Evolutionary conservation across 1,140 invertebrate genomes (phyloP).

Genomic region (Penaeus indicus): DNA sequence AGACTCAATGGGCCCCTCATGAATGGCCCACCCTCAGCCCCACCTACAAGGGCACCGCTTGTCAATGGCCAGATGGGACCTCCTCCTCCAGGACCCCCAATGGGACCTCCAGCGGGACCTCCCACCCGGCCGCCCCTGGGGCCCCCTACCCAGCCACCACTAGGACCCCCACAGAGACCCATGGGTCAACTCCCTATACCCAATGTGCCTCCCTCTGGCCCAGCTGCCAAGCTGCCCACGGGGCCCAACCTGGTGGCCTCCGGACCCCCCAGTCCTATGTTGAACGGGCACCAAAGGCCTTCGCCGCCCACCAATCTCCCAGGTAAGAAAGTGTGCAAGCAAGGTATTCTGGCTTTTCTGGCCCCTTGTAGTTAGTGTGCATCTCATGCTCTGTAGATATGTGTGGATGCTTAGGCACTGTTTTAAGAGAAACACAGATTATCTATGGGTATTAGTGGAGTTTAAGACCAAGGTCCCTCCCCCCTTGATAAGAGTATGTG

Average conservation of each 20-base stretch:
- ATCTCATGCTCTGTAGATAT: too few relatives aligned
- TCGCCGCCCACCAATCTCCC: slow-evolving; percentile 23
- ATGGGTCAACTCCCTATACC: background rate
- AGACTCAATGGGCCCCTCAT: slow-evolving; percentile 40
- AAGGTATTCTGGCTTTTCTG: background rate
- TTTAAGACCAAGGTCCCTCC: too few relatives aligned
- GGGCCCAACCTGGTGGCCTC: background rate
- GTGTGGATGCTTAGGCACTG: too few relatives aligned
- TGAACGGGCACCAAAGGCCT: slow-evolving; percentile 48
- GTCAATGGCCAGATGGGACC: background rate
- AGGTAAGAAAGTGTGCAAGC: background rate
- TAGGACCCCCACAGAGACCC: background rate
- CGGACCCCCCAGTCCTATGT: background rate
- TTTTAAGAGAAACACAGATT: too few relatives aligned
- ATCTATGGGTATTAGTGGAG: too few relatives aligned
- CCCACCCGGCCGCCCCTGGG: background rate
- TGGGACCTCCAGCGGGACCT: background rate
- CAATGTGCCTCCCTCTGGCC: background rate
- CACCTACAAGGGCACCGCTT: background rate
- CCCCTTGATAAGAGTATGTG: too few relatives aligned
- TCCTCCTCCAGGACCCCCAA: background rate
- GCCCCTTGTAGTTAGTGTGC: background rate
- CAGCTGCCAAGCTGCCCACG: background rate
- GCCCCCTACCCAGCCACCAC: slow-evolving; percentile 1
- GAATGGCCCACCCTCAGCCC: slow-evolving; percentile 50